Conservation (phyloP, 2,797 vertebrate species). For the Ambastaia sidthimunki region DNA sequence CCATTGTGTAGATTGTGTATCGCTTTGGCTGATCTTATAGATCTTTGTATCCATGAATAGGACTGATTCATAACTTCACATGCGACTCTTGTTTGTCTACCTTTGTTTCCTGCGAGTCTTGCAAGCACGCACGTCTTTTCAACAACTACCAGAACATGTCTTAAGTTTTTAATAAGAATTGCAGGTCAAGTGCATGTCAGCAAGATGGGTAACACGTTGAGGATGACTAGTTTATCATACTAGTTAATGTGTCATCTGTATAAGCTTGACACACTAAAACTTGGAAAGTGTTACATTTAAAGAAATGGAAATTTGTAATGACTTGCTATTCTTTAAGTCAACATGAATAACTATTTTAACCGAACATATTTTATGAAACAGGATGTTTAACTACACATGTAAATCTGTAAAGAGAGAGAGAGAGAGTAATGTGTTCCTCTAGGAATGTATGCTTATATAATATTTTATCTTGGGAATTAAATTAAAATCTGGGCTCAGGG, state of each 20-base stretch:
- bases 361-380: too few species aligned
- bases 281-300: too few species aligned
- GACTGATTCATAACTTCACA: conserved; percentile 17
- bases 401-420: too few species aligned
- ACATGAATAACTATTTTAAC: too few species aligned
- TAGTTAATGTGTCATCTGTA: background rate
- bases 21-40: conserved; percentile 15
- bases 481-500: background rate
- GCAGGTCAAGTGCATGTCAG: background rate
- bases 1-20: conserved; percentile 43
- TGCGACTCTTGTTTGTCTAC: conserved; percentile 5
- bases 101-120: background rate
- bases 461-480: background rate
- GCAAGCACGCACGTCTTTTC: conserved; percentile 4
- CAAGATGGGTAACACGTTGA: background rate
- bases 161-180: background rate
- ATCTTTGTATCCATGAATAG: conserved; percentile 31
- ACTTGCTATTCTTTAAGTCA: too few species aligned
- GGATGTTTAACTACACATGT: too few species aligned
- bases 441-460: background rate
- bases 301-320: too few species aligned
- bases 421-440: too few species aligned
- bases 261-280: background rate
- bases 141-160: background rate
- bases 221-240: background rate